Evolutionary conservation across 2,888 invertebrate species (phyloP).

Genomic region (Endomychus coccineus): DNA sequence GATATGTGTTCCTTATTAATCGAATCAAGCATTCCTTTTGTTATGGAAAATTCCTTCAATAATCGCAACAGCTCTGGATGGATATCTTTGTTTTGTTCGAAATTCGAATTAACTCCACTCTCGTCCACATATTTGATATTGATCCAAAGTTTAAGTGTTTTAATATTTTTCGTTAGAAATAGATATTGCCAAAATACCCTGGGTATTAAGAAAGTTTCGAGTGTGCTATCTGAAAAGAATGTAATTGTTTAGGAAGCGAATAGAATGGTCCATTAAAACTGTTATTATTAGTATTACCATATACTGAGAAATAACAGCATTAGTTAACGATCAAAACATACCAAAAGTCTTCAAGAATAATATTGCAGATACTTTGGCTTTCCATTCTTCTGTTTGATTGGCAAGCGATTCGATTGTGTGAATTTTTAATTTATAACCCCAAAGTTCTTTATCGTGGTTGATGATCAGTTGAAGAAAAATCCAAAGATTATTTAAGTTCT

Average conservation of each 20-base stretch:
- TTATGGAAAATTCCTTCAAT: constrained; percentile 51
- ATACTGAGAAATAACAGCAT: no score
- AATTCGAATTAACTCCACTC: constrained; percentile 4
- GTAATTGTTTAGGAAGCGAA: no score
- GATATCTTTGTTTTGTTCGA: constrained; percentile 28
- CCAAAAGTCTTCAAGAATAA: constrained; percentile 53
- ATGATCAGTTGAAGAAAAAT: constrained; percentile 10
- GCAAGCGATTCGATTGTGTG: constrained; percentile 20
- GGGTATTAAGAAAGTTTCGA: constrained; percentile 48
- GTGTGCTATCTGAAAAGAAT: constrained; percentile 46
- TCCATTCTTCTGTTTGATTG: constrained; percentile 48
- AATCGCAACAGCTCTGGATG: constrained; percentile 47
- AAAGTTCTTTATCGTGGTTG: constrained; percentile 7
- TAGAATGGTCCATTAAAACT: no score
- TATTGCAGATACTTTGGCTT: constrained; percentile 49
- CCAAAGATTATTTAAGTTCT: constrained; percentile 9
- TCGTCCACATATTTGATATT: constrained; percentile 42
- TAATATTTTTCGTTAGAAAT: constrained; percentile 51
- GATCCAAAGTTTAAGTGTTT: constrained; percentile 56
- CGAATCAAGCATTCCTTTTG: constrained; percentile 51
- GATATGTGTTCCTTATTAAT: constrained; percentile 48
- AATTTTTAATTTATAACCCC: constrained; percentile 2
- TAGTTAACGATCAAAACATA: no score
- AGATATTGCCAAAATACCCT: constrained; percentile 55
- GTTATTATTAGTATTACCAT: no score